These are phyloP conservation scores for Catagonus wagneri DNA, from an alignment of 2,113 vertebrate genomes.

Conservation along the genomic window DNA sequence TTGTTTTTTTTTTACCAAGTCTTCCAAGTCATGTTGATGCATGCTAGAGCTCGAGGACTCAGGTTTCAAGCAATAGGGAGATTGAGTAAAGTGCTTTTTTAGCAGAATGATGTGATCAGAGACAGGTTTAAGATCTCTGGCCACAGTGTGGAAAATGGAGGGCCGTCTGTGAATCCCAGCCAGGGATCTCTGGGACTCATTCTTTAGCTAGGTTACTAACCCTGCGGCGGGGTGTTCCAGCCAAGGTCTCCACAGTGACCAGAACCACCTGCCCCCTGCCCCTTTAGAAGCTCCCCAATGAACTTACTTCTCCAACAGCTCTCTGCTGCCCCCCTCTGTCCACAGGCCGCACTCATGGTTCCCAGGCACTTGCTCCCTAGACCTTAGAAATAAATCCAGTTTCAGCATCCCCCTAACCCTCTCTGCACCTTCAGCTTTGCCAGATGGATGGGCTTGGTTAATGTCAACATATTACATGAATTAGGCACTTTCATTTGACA, in stretches of 20 bases:
- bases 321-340: slow-evolving; percentile 73
- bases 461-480: background rate
- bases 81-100: background rate
- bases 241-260: background rate
- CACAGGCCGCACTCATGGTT: background rate
- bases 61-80: background rate
- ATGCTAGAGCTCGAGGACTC: background rate
- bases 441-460: background rate
- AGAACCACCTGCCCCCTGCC: background rate
- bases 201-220: background rate
- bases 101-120: background rate
- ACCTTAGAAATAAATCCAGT: background rate
- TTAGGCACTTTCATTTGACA: background rate
- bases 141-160: background rate
- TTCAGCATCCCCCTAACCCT: background rate
- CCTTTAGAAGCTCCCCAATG: background rate
- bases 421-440: background rate
- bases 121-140: background rate
- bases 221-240: background rate
- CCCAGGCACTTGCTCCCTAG: background rate
- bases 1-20: slow-evolving; percentile 29
- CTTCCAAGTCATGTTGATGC: background rate
- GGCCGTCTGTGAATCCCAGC: background rate
- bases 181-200: background rate
- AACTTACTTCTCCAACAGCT: background rate